These are phyloP conservation scores for Chloroceryle amazona DNA, from an alignment of 2,797 vertebrate species.

Conservation along the genomic window DNA sequence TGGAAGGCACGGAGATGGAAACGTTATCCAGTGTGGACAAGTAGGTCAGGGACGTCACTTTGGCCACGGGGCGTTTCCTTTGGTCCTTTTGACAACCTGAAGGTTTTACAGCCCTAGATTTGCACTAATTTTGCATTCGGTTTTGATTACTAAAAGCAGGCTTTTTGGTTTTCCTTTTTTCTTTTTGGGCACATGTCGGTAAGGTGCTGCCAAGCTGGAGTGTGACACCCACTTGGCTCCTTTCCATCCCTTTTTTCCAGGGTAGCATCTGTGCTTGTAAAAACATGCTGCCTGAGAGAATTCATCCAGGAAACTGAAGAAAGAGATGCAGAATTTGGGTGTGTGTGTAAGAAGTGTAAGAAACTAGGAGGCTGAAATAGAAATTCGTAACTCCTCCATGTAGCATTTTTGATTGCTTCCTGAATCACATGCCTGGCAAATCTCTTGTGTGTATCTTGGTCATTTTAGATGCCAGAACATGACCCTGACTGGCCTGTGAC, in stretches of 20 bases:
- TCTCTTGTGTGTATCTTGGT: not conserved
- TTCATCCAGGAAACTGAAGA: conserved; percentile 39
- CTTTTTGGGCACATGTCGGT: not conserved
- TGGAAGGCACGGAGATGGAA: not conserved
- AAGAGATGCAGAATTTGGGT: conserved; percentile 31
- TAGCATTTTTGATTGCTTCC: not conserved
- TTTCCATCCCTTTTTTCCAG: conserved; percentile 20
- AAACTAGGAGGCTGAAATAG: conserved; percentile 32
- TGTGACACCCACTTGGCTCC: conserved; percentile 6
- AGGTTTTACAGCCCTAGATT: not conserved
- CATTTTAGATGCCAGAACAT: conserved; percentile 19
- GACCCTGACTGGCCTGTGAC: conserved; percentile 9
- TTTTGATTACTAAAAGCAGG: not conserved
- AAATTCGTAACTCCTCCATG: not conserved
- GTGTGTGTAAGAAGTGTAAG: not conserved
- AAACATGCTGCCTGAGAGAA: conserved; percentile 15
- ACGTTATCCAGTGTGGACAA: not conserved
- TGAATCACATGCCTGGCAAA: not conserved
- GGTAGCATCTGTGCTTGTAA: conserved; percentile 49
- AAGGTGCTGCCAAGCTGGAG: conserved; percentile 4
- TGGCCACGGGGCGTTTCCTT: not conserved
- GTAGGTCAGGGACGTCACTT: conserved; percentile 7
- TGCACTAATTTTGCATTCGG: not conserved
- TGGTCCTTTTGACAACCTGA: not conserved
- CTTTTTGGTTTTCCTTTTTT: not conserved